Percentiles rank a stretch among this genome's conserved stretches.
Evolutionary conservation across 2,113 vertebrate species (phyloP).

Genomic region (Tetrax tetrax): DNA sequence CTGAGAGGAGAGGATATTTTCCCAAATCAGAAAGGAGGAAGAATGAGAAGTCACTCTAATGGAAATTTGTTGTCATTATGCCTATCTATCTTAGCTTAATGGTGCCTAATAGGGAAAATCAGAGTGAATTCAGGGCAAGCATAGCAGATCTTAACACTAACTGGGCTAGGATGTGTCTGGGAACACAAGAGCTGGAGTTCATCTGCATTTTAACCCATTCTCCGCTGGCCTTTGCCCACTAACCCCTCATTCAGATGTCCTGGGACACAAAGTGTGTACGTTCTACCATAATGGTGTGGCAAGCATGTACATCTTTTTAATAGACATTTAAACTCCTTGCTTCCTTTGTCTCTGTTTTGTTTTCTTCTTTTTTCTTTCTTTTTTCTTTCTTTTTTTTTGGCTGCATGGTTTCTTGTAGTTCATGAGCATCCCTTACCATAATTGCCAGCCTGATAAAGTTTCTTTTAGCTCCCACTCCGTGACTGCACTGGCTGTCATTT

Average conservation of each 20-base stretch:
- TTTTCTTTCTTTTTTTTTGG: neutral
- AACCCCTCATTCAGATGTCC: neutral
- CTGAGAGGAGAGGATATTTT: neutral
- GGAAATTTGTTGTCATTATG: neutral
- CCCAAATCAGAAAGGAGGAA: neutral
- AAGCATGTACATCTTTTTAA: neutral
- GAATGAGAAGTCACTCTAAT: neutral
- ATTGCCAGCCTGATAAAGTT: neutral
- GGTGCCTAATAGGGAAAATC: neutral
- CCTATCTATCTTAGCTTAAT: neutral
- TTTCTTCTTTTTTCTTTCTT: neutral
- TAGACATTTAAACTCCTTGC: neutral
- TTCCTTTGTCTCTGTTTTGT: neutral
- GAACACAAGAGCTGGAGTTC: neutral
- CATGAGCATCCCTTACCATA: neutral
- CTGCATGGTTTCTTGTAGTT: neutral
- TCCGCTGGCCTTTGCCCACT: neutral
- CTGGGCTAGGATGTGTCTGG: neutral
- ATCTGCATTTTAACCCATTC: neutral
- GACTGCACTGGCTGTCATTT: neutral
- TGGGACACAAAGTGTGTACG: neutral
- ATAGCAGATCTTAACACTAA: neutral
- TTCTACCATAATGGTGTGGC: neutral
- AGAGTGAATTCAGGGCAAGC: neutral
- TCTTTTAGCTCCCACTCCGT: neutral